A percentile compares a stretch with the other conserved stretches of the same genome.
phyloP scores from a whole-genome alignment of 2,797 vertebrate genomes.

The Gypaetus barbatus region DNA sequence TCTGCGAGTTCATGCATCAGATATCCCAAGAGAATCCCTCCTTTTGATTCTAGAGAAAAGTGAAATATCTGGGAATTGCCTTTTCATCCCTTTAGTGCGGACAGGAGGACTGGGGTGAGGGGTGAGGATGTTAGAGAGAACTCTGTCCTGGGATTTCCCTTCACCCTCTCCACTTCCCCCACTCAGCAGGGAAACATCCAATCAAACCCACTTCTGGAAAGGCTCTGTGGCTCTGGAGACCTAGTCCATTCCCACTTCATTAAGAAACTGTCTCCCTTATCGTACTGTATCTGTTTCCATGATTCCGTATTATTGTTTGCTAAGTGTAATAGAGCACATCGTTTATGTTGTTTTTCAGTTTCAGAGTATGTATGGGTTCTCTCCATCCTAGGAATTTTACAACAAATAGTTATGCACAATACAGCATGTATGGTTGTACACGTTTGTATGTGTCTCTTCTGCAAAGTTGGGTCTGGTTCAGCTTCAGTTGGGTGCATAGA shows the following conservation, averaged over 20 bases:
- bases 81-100: not conserved
- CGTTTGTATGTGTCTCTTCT: not conserved
- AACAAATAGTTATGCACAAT: not conserved
- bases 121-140: not conserved
- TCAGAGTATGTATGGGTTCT: not conserved
- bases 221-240: not conserved
- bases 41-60: not conserved
- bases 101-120: not conserved
- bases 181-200: not conserved
- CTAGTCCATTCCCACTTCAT: not conserved
- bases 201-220: not conserved
- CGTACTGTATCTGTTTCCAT: slow-evolving; percentile 40
- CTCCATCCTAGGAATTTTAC: not conserved
- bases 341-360: slow-evolving; percentile 10
- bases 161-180: not conserved
- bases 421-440: not conserved
- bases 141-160: slow-evolving; percentile 22
- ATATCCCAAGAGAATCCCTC: not conserved
- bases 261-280: not conserved
- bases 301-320: not conserved
- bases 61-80: not conserved
- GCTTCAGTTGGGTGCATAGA: not conserved
- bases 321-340: not conserved
- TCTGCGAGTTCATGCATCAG: not conserved
- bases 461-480: slow-evolving; percentile 66